Evolutionary conservation across 2,797 vertebrate genomes (phyloP), one percentile per base, ranked within the genome.

Genomic region (Urocyon cinereoargenteus): DNA sequence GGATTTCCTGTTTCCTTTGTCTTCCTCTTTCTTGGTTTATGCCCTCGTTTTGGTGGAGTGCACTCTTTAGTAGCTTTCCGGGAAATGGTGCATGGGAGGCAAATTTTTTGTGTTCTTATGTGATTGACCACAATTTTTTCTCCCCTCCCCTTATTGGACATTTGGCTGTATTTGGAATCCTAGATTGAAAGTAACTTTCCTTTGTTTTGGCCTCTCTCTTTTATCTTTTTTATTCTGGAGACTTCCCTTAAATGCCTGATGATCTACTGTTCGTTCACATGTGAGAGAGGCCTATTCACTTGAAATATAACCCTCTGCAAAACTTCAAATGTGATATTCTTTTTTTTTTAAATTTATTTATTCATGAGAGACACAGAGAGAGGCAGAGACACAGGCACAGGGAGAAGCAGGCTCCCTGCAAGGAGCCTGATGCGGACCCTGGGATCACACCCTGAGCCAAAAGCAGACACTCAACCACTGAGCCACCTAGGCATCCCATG

Each of bases 1-100:
- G 66, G 31, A 72, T 57, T 83, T 66, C 18, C 19, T 75, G 0
- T 88, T 81, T 97, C 31, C 40, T 77, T 90, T 82, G 53, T n/a
- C 59, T 96, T 77, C 31, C 21, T 78, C 34, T 95, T 94, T n/a
- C 19, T 78, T 90, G 40, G 86, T 61, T 85, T 51, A 75, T 36
- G 5, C 9, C 82, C 73, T 95, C 85, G 19, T 84, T 93, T 91
- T 70, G 55, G 15, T 78, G 68, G 82, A 72, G 82, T 34, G 6
- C 22, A 64, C 79, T 77, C 15, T 86, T 96, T 72, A 88, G 91
- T 79, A 84, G 70, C 26, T 85, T 62, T 64, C 79, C 5, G 22
- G 66, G 72, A 66, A 87, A 75, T 0, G 5, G 36, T 14, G 24
- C 21, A 4, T 3, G 16, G 51, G 55, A 90, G 28, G 31, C 64